Evolutionary conservation across 2,888 invertebrate species (phyloP), one percentile per base, ranked within the genome.

Genomic region (Linyphia triangularis): DNA sequence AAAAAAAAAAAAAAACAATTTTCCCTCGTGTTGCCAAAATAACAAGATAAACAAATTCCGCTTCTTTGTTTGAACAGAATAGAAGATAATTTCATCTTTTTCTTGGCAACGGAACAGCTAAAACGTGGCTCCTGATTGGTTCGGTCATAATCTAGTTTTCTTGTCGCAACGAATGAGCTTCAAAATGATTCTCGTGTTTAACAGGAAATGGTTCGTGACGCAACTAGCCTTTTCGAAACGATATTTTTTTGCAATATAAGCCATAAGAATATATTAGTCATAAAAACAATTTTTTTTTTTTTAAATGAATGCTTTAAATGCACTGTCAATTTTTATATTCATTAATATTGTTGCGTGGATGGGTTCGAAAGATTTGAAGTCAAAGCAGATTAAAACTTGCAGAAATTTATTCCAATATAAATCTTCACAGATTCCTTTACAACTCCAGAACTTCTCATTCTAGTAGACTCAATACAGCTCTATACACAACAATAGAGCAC

Each of bases 121-220:
- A 13, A 63, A 30, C 30, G 16, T n/a, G 26, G 19, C 37, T 37
- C 19, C 69, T 70, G 81, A 69, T 81, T 81, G 81, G 81, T 81
- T 70, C 24, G 69, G 67, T 81, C 81, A 69, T 81, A 81, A 81
- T 81, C 81, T 81, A 81, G 69, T 81, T 81, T 81, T 57, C 69
- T 57, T 81, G 81, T 69, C 81, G 51, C 19, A 57, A 16, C 69
- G 24, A 22, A 65, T 78, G 30, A 37, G 43, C 65, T 78, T 67
- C 65, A 78, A 65, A 78, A 78, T 16, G 26, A 43, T 43, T 65
- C 24, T 61, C 65, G 30, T 40, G 43, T 51, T 65, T 67, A 65
- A 65, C 43, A 22, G 37, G 65, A 63, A 51, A 78, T 78, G 43
- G 51, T 51, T 65, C 59, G 43, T 65, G 43, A 65, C 51, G 19